These are phyloP conservation scores for Naso thynnoides DNA, from an alignment of 2,797 vertebrate species.

Conservation along the genomic window DNA sequence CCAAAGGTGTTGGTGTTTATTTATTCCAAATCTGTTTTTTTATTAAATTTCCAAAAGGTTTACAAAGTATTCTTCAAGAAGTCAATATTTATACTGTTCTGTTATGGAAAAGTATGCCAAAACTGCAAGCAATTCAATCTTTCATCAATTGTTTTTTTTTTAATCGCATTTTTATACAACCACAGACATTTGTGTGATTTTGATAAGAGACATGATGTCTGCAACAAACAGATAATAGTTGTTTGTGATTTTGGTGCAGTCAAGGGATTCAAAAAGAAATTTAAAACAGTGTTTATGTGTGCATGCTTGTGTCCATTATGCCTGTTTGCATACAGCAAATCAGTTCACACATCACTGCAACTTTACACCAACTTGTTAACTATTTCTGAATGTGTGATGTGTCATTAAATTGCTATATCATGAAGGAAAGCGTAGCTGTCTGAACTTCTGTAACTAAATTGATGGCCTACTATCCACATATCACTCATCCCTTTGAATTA, in stretches of 20 bases:
- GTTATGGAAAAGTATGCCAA: conserved; percentile 50
- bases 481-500: conserved; percentile 44
- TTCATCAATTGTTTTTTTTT: conserved; percentile 32
- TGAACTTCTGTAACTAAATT: conserved; percentile 43
- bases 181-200: conserved; percentile 50
- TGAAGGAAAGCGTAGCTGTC: conserved; percentile 31
- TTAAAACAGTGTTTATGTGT: conserved; percentile 62
- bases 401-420: conserved; percentile 40
- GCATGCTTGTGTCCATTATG: conserved; percentile 71
- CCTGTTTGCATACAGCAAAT: conserved; percentile 44
- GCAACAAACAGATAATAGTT: conserved; percentile 53
- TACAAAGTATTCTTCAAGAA: conserved; percentile 52
- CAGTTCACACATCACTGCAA: conserved; percentile 42
- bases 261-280: conserved; percentile 50
- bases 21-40: conserved; percentile 37
- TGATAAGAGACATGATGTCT: conserved; percentile 57
- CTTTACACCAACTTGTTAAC: conserved; percentile 23
- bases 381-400: conserved; percentile 57
- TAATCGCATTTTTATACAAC: conserved; percentile 53
- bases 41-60: conserved; percentile 41
- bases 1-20: conserved; percentile 16
- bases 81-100: conserved; percentile 37
- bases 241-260: conserved; percentile 69
- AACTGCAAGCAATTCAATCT: conserved; percentile 40
- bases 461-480: conserved; percentile 21